Percentiles rank a stretch among this genome's conserved stretches.
Conservation (phyloP, 2,888 invertebrate genomes). For the Periphyllus acericola region DNA sequence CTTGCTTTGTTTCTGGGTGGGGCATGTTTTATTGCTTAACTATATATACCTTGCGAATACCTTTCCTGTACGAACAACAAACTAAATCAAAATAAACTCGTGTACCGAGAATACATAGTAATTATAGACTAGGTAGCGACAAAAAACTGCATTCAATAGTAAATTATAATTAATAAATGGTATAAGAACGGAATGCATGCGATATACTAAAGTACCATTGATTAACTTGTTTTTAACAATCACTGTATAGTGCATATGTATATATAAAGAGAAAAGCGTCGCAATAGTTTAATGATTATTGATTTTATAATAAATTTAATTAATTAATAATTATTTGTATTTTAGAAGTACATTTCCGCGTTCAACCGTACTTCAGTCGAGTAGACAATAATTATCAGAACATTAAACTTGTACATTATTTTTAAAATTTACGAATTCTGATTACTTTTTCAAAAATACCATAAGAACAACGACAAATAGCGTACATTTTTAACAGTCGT, state of each 20-base stretch:
- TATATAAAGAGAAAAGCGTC: not conserved
- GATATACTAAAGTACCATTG: not conserved
- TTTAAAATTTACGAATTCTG: not conserved
- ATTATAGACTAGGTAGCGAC: not conserved
- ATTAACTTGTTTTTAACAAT: not conserved
- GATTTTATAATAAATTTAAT: not conserved
- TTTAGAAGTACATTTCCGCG: not conserved
- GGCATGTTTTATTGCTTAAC: not conserved
- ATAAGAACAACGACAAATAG: conserved; percentile 1
- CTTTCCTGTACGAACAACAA: not conserved
- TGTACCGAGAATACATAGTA: not conserved
- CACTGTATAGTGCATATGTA: not conserved
- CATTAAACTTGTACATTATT: too few relatives aligned
- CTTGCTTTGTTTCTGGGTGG: not conserved
- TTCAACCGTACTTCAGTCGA: not conserved
- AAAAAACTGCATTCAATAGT: not conserved
- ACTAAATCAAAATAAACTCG: not conserved
- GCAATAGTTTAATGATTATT: not conserved
- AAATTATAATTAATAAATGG: conserved; percentile 1
- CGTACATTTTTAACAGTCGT: not conserved
- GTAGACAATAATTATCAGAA: not conserved
- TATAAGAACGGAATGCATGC: not conserved
- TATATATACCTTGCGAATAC: not conserved
- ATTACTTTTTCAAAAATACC: not conserved
- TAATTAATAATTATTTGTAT: not conserved